Evolutionary conservation across 1,140 invertebrate genomes (phyloP).

Genomic region (Cataglyphis hispanica): DNA sequence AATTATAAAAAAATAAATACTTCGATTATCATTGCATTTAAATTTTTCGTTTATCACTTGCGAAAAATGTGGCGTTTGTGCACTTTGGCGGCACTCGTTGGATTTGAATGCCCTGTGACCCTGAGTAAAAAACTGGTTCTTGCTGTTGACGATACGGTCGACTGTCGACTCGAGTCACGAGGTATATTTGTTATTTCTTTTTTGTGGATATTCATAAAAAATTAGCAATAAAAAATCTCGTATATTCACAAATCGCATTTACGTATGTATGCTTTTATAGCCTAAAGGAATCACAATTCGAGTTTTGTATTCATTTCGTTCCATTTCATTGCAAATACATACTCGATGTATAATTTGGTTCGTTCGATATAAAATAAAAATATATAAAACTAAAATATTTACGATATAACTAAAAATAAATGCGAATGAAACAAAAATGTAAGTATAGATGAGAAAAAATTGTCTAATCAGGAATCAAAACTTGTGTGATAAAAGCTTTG

Average conservation of each 20-base stretch:
- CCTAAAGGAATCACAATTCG: background rate
- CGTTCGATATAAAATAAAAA: background rate
- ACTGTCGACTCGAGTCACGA: slow-evolving; percentile 2
- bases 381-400: background rate
- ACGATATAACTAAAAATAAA: background rate
- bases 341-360: background rate
- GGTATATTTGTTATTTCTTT: background rate
- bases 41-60: background rate
- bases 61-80: background rate
- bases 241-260: background rate
- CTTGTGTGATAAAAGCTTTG: background rate
- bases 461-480: background rate
- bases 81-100: slow-evolving; percentile 28
- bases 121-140: slow-evolving; percentile 58
- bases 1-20: background rate
- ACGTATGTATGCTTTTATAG: background rate
- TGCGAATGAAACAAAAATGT: background rate
- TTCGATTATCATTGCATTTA: background rate
- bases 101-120: slow-evolving; percentile 64
- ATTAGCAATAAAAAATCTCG: background rate
- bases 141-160: slow-evolving; percentile 5
- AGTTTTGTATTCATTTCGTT: background rate
- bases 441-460: background rate
- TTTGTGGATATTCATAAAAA: background rate
- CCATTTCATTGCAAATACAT: background rate